Evolutionary conservation across 2,888 invertebrate genomes (phyloP), one percentile per base, ranked within the genome.

Genomic region (Amblyjoppa fuscipennis): DNA sequence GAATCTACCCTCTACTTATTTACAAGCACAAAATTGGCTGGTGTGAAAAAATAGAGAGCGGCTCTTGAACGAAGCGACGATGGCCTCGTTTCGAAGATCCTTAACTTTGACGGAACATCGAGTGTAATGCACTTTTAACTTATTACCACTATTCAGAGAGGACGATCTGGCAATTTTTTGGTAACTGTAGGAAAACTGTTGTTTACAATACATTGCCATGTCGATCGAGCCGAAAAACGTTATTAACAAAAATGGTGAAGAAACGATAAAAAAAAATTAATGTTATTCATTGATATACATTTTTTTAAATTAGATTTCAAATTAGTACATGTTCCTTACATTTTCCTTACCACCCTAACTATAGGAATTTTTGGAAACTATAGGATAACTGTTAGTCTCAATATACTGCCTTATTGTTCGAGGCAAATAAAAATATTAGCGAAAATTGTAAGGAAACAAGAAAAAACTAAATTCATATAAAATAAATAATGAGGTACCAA

Each of bases 1-100:
- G 49, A n/a, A 49, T 49, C 87, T 82, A 85, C 75, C 96, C 95
- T 96, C 96, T 95, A 95, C 95, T 96, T 96, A 96, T 96, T 96
- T 96, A 96, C 96, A 91, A 91, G 90, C 89, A 89, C 87, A 90
- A 91, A 91, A 92, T 92, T 91, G 90, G 89, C 86, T 89, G 81
- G 68, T 45, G 79, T 83, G 73, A 70, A 49, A 80, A 66, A 68
- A 77, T 73, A 25, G 71, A 80, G 61, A 53, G 84, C 69, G 74
- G 49, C 64, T 28, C 51, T 53, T 28, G 73, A 86, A 83, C 51
- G 81, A 82, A 76, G 82, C 82, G 77, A 76, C 82, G 81, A 86
- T 83, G 80, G 87, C 84, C 88, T 85, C 88, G 75, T 84, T 85
- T 78, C 76, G 71, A 79, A 82, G 76, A 68, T 79, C 56, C 77